Conservation (phyloP, 2,113 vertebrate genomes). For the Pseudorasbora parva region DNA sequence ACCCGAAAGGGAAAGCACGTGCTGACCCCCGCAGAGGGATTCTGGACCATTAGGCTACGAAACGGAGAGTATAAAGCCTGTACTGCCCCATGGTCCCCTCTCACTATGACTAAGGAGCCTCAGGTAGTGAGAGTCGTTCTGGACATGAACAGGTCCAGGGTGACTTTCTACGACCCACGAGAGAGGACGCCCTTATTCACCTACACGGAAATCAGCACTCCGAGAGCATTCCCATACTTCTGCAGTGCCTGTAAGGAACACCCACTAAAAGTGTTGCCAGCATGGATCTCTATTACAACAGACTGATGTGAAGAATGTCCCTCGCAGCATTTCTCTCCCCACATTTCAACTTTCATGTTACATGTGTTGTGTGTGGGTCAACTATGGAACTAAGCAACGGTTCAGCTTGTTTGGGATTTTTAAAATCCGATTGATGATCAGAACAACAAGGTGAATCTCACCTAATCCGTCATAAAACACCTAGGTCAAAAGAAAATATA, state of each 20-base stretch:
- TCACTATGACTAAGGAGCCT: slow-evolving; percentile 69
- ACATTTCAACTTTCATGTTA: not conserved
- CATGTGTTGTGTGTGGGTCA: not conserved
- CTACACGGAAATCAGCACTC: slow-evolving; percentile 68
- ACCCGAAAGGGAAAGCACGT: slow-evolving; percentile 79
- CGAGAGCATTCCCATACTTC: slow-evolving; percentile 75
- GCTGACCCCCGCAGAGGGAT: slow-evolving; percentile 77
- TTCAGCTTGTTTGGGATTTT: not conserved
- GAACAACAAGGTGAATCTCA: not conserved
- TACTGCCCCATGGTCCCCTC: slow-evolving; percentile 75
- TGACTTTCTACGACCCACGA: slow-evolving; percentile 74
- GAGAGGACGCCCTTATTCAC: slow-evolving; percentile 74
- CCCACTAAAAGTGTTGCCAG: slow-evolving; percentile 73
- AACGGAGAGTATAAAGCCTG: slow-evolving; percentile 81
- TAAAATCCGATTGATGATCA: not conserved
- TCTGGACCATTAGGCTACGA: slow-evolving; percentile 79
- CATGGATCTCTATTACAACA: slow-evolving; percentile 61
- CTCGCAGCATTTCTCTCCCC: not conserved
- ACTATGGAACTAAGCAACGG: not conserved
- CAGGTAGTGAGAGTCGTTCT: slow-evolving; percentile 72
- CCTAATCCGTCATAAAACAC: no score
- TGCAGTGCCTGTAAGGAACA: slow-evolving; percentile 78
- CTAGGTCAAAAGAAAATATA: no score
- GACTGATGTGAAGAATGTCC: slow-evolving; percentile 37
- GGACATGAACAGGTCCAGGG: slow-evolving; percentile 78